phyloP scores from a whole-genome alignment of 2,888 invertebrate species.

The Nipponacmea schrenckii region DNA sequence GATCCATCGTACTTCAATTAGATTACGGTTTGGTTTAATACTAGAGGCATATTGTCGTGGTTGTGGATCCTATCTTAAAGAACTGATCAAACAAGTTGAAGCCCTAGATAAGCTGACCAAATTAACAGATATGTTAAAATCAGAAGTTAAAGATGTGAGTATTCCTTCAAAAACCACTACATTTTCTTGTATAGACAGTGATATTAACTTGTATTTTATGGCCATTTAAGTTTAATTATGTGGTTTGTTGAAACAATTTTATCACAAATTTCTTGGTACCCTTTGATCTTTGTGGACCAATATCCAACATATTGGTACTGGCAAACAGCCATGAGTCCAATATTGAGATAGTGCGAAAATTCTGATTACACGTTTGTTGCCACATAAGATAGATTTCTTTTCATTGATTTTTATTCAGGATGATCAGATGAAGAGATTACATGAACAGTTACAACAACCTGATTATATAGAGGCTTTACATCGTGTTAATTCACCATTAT shows the following conservation, averaged over 20 bases:
- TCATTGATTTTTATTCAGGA: conserved; percentile 47
- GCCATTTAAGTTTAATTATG: too few relatives aligned
- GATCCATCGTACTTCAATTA: conserved; percentile 69
- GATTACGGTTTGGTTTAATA: conserved; percentile 70
- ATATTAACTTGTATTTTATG: too few relatives aligned
- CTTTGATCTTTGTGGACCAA: too few relatives aligned
- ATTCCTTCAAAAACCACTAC: neutral
- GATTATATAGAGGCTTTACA: conserved; percentile 71
- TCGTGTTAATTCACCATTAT: conserved; percentile 72
- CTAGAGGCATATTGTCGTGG: conserved; percentile 74
- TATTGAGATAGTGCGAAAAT: too few relatives aligned
- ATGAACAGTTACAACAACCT: conserved; percentile 70
- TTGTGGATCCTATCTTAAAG: conserved; percentile 71
- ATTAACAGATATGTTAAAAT: conserved; percentile 69
- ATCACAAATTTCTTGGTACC: too few relatives aligned
- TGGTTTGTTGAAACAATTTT: too few relatives aligned
- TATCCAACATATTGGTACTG: too few relatives aligned
- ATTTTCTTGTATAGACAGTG: neutral
- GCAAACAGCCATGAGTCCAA: too few relatives aligned
- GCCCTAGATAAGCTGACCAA: conserved; percentile 73
- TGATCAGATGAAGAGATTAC: conserved; percentile 69
- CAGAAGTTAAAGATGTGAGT: conserved; percentile 69
- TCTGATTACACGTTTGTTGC: too few relatives aligned
- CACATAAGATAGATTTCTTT: neutral
- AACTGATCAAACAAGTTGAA: conserved; percentile 71